Evolutionary conservation across 1,140 invertebrate genomes (phyloP).

Genomic region (Zaprionus davidi): DNA sequence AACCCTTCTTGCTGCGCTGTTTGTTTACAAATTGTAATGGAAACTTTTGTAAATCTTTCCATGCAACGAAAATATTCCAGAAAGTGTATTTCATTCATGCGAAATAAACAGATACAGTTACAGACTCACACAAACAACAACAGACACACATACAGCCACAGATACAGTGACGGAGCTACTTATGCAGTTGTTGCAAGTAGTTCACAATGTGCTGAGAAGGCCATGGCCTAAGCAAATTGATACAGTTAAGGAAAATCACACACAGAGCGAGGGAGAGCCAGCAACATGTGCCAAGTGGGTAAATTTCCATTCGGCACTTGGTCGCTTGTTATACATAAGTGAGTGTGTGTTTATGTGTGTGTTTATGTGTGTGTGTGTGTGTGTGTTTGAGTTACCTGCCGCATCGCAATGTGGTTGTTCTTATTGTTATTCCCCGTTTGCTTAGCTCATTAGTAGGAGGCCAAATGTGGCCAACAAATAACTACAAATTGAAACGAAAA

Average conservation of each 20-base stretch:
- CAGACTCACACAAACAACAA: conserved; percentile 8
- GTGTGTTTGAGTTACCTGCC: conserved; percentile 1
- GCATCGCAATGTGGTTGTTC: conserved; percentile 27
- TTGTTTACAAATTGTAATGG: conserved; percentile 75
- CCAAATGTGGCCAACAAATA: conserved; percentile 53
- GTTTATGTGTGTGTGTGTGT: neutral
- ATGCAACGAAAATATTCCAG: conserved; percentile 52
- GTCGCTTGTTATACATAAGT: conserved; percentile 16
- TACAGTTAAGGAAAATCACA: conserved; percentile 32
- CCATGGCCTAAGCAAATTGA: conserved; percentile 44
- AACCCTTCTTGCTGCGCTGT: conserved; percentile 10
- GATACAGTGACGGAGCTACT: conserved; percentile 2
- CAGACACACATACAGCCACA: conserved; percentile 1
- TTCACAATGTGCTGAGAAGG: conserved; percentile 22
- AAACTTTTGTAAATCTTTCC: conserved; percentile 76
- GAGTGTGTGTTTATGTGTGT: neutral
- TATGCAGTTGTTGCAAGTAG: conserved; percentile 28
- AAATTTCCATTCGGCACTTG: conserved; percentile 66
- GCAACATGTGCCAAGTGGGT: conserved; percentile 73
- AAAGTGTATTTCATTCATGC: conserved; percentile 40
- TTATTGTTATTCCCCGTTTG: conserved; percentile 52
- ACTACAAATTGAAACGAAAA: conserved; percentile 34
- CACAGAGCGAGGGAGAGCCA: neutral
- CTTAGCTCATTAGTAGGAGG: conserved; percentile 61
- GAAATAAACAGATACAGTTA: conserved; percentile 48